Evolutionary conservation across 1,140 invertebrate species (phyloP).

Genomic region (Heliothis virescens): DNA sequence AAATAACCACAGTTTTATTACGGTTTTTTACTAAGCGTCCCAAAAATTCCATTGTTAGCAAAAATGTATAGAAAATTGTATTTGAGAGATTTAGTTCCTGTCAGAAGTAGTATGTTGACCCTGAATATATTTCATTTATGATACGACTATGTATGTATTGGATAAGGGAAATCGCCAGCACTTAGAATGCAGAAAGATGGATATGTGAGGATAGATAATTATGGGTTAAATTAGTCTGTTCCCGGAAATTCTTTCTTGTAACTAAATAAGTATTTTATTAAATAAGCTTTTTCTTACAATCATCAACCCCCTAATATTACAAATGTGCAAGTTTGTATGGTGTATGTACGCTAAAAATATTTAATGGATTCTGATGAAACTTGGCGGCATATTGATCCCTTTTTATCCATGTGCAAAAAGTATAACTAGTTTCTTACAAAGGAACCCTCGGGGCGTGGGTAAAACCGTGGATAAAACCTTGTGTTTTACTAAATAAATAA

Average conservation of each 20-base stretch:
- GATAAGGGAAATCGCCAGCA: constrained; percentile 1
- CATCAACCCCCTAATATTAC: no score
- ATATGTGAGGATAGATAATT: neutral
- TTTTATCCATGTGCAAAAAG: no score
- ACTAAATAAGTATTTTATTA: no score
- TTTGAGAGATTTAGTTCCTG: constrained; percentile 16
- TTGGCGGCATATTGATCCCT: no score
- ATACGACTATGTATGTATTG: neutral
- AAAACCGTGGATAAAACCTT: no score
- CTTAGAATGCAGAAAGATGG: constrained; percentile 2
- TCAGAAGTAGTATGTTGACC: neutral
- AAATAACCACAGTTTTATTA: constrained; percentile 22
- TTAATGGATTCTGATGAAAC: no score
- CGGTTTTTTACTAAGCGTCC: neutral
- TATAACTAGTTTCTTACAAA: no score
- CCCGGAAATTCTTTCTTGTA: neutral
- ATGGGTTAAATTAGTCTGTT: neutral
- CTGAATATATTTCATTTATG: constrained; percentile 36
- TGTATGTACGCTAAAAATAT: no score
- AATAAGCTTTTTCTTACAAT: no score
- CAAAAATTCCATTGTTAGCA: constrained; percentile 16
- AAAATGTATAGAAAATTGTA: constrained; percentile 22
- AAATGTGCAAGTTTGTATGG: no score
- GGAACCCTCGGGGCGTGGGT: no score
- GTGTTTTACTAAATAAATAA: no score